Base-by-base conservation (phyloP, 2,888 invertebrate genomes). In the Dromius quadrimaculatus region DNA sequence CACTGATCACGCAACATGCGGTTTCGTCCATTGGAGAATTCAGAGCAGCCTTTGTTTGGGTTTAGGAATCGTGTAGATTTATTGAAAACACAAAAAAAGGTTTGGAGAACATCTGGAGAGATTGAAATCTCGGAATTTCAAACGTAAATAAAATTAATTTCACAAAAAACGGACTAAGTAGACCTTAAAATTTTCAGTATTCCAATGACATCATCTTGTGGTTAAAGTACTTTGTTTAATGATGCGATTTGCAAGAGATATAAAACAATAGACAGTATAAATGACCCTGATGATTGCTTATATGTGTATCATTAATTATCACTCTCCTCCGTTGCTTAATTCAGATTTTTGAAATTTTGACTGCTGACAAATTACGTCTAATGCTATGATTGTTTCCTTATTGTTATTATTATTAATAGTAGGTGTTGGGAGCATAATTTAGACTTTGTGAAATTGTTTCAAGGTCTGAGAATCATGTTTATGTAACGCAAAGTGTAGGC, bases 281-380 rank as follows among this genome's bases (percentile, higher is more conserved):
- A 59, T 36, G 59, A 59, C 59, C 59, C 59, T 59, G 59, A 9
- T 20, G 36, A 19, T 11, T 20, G 23, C 59, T 36, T 36, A 36
- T 36, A 36, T 59, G 59, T 59, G 36, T 59, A 59, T 59, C 59
- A 59, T 59, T 59, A 59, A 59, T 59, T 19, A 59, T 19, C 15
- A 47, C 20, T 19, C 22, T 59, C n/a, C 36, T 17, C 57, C 8
- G 36, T 59, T 59, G 34, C 59, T 59, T 59, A 59, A 59, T 59
- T 36, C 59, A 59, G 36, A 59, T 59, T 59, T 59, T 59, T 59
- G 59, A 59, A 59, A 59, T 59, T 36, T 36, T 59, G 34, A 36
- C 59, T 28, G 36, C 36, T 59, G 59, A 59, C 36, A 36, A 59
- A 59, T 36, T 36, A 59, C 59, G 36, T 8, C 17, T 59, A 59